These are phyloP conservation scores for Siphamia tubifer DNA, from an alignment of 2,113 vertebrate species.

Conservation along the genomic window DNA sequence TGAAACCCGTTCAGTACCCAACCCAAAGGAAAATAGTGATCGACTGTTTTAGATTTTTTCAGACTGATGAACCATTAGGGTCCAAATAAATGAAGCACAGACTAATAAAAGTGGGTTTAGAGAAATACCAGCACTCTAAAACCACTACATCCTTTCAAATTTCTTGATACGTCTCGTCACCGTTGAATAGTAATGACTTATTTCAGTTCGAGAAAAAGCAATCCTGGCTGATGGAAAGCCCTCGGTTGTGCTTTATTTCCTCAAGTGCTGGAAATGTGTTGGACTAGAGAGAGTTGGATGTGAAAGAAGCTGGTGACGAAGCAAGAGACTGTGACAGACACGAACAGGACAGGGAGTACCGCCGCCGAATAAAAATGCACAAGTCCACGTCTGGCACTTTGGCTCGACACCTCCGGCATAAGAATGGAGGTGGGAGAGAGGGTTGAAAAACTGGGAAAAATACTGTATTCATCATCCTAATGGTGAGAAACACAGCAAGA, in stretches of 20 bases:
- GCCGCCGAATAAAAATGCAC: constrained; percentile 43
- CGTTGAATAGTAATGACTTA: not conserved
- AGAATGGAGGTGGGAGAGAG: constrained; percentile 40
- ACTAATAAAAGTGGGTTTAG: too few relatives aligned
- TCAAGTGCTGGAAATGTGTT: constrained; percentile 22
- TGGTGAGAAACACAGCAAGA: not conserved
- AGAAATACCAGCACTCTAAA: too few relatives aligned
- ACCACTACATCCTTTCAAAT: too few relatives aligned
- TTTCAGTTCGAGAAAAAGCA: not conserved
- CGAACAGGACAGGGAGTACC: constrained; percentile 11
- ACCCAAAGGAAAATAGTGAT: too few relatives aligned
- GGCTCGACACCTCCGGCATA: constrained; percentile 35
- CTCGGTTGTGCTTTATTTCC: not conserved
- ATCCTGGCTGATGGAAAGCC: not conserved
- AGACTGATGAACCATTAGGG: too few relatives aligned
- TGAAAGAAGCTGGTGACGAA: constrained; percentile 6
- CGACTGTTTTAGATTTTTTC: too few relatives aligned
- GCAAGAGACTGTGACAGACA: constrained; percentile 42
- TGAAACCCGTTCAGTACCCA: too few relatives aligned
- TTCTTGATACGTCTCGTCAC: too few relatives aligned
- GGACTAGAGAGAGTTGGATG: constrained; percentile 14
- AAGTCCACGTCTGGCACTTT: constrained; percentile 41
- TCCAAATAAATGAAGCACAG: too few relatives aligned
- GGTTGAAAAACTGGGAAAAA: not conserved
- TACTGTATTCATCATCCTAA: not conserved